Percentiles rank a stretch among this genome's conserved stretches.
These are phyloP conservation scores for Acanthurus tractus DNA, from an alignment of 2,797 vertebrate species.

Conservation along the genomic window DNA sequence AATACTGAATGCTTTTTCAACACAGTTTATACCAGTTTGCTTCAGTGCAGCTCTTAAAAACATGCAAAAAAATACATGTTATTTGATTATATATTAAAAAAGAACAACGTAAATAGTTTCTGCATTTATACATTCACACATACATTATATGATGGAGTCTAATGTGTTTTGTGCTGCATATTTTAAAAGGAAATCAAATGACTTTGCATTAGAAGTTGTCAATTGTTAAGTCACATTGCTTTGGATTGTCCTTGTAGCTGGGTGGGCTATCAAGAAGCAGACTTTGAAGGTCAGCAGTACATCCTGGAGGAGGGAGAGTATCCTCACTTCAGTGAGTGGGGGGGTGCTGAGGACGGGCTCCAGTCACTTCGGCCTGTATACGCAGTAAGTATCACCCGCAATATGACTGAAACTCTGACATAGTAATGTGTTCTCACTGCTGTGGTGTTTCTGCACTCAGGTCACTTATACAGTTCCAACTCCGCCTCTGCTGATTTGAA, in stretches of 20 bases:
- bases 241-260: slow-evolving; percentile 82
- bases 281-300: slow-evolving; percentile 94
- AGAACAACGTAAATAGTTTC: too few species aligned
- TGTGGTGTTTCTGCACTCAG: background rate
- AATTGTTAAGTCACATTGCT: background rate
- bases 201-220: background rate
- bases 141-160: too few species aligned
- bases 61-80: too few species aligned
- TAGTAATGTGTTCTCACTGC: background rate
- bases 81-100: too few species aligned
- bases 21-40: too few species aligned
- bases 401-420: background rate
- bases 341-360: slow-evolving; percentile 85
- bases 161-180: too few species aligned
- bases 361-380: slow-evolving; percentile 90
- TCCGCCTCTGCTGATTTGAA: background rate
- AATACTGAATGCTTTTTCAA: too few species aligned
- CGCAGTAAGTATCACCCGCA: slow-evolving; percentile 84
- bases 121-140: too few species aligned
- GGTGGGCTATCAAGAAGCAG: slow-evolving; percentile 92
- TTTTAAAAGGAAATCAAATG: background rate
- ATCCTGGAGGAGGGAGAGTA: slow-evolving; percentile 96
- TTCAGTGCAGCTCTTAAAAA: too few species aligned
- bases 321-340: slow-evolving; percentile 91
- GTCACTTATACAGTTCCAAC: background rate